Evolutionary conservation across 2,113 vertebrate genomes (phyloP).

Genomic region (Bettongia penicillata): DNA sequence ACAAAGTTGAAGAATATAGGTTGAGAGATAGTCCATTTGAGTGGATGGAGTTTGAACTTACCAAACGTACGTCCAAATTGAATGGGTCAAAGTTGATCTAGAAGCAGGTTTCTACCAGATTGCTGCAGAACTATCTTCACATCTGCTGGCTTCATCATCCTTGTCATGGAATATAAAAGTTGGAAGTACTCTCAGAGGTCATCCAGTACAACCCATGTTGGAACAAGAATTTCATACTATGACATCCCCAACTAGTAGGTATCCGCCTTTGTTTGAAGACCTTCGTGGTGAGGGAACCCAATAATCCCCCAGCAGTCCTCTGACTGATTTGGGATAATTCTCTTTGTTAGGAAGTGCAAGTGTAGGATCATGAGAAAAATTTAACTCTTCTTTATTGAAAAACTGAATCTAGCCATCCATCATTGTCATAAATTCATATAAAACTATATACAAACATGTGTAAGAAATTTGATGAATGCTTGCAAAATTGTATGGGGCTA

Average conservation of each 20-base stretch:
- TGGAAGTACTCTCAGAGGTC: too few species aligned
- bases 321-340: not conserved
- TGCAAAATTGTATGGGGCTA: not conserved
- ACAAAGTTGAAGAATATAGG: too few species aligned
- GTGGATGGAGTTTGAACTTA: too few species aligned
- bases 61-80: too few species aligned
- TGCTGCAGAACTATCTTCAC: too few species aligned
- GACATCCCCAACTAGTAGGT: not conserved
- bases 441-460: not conserved
- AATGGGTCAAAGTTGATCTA: too few species aligned
- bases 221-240: too few species aligned
- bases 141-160: too few species aligned
- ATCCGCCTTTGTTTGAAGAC: not conserved
- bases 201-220: too few species aligned
- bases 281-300: not conserved
- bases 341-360: not conserved
- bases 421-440: not conserved
- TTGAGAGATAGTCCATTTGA: too few species aligned
- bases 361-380: not conserved
- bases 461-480: not conserved
- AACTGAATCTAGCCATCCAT: not conserved
- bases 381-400: not conserved
- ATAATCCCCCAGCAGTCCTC: not conserved
- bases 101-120: too few species aligned
- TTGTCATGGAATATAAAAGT: too few species aligned